phyloP scores from a whole-genome alignment of 92 coral and sea anemone genomes.

The Meandrina meandrites region DNA sequence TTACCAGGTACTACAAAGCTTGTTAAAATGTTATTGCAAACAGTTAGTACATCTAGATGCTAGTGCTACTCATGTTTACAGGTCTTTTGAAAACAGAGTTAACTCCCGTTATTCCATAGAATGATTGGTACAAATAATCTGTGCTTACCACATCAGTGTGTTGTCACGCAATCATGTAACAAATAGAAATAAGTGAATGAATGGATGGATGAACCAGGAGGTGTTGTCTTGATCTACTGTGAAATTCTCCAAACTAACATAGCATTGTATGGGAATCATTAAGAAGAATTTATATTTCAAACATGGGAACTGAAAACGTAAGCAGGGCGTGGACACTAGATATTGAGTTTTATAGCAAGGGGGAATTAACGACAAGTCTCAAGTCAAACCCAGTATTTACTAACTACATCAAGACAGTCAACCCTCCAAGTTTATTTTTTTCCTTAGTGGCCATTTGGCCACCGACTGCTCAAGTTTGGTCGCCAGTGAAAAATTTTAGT shows the following conservation, averaged over 20 bases:
- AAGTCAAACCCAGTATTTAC: not conserved
- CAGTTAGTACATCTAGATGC: too few relatives aligned
- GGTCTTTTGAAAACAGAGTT: not conserved
- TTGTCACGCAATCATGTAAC: too few relatives aligned
- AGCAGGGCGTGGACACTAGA: not conserved
- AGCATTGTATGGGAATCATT: not conserved
- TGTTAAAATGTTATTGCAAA: not conserved
- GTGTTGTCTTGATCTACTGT: not conserved
- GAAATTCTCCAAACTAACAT: not conserved
- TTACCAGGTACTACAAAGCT: slow-evolving; percentile 75
- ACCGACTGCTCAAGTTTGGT: too few relatives aligned
- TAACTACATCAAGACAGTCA: too few relatives aligned
- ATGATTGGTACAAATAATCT: too few relatives aligned
- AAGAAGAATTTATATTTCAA: not conserved
- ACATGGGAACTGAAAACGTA: too few relatives aligned
- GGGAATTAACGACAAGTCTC: not conserved
- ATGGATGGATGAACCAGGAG: not conserved
- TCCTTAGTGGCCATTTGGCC: too few relatives aligned
- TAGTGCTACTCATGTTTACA: not conserved
- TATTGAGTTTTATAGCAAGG: not conserved
- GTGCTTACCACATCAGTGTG: too few relatives aligned
- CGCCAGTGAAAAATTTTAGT: too few relatives aligned
- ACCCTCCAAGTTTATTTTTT: too few relatives aligned
- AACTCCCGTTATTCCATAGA: too few relatives aligned
- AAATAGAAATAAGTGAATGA: too few relatives aligned